Conservation (phyloP, 2,113 vertebrate genomes). For the Hystrix brachyura region DNA sequence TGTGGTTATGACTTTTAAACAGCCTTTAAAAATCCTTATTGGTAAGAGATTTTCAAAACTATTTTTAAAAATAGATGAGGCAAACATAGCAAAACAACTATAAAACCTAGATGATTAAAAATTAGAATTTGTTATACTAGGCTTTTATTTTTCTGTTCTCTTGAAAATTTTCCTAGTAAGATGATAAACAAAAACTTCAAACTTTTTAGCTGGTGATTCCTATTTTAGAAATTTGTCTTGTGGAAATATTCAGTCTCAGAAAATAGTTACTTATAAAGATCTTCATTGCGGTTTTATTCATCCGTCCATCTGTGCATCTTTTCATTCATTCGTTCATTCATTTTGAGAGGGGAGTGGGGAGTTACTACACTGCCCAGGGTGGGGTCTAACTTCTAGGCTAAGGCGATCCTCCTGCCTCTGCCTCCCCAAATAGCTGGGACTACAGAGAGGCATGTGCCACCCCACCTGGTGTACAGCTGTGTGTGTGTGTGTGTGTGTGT, state of each 20-base stretch:
- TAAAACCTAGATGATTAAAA: conserved; percentile 44
- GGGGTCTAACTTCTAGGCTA: background rate
- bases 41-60: conserved; percentile 8
- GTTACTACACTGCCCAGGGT: background rate
- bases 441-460: background rate
- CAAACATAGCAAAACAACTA: conserved; percentile 18
- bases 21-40: conserved; percentile 41
- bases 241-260: conserved; percentile 19
- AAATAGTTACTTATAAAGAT: background rate
- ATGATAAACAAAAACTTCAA: conserved; percentile 45
- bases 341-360: background rate
- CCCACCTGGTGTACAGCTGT: background rate
- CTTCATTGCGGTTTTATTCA: background rate
- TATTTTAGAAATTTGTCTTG: conserved; percentile 16
- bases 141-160: conserved; percentile 12
- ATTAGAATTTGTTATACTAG: background rate
- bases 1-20: conserved; percentile 52
- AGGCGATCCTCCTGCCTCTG: background rate
- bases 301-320: too few relatives aligned
- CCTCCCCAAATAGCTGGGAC: background rate
- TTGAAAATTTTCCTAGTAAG: conserved; percentile 41
- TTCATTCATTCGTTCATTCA: too few relatives aligned
- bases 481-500: background rate
- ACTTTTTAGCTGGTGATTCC: background rate
- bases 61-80: conserved; percentile 28